A percentile compares a stretch with the other conserved stretches of the same genome.
phyloP scores from a whole-genome alignment of 2,797 vertebrate species.

The Lepus oiostolus region DNA sequence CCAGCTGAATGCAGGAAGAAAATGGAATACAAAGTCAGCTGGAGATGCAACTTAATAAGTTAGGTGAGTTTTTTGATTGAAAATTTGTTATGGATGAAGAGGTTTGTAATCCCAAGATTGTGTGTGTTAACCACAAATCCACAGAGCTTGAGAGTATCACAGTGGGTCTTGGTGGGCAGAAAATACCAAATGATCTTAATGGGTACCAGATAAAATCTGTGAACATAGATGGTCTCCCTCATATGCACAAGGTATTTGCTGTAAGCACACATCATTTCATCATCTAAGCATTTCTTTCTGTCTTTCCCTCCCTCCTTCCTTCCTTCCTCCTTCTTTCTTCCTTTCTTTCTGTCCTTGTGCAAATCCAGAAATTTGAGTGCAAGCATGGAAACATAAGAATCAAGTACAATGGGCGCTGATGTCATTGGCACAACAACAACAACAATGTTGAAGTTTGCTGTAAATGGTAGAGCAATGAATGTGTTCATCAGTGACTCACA shows the following conservation, averaged over 20 bases:
- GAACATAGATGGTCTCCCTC: not conserved
- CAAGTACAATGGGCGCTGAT: not conserved
- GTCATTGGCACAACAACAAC: not conserved
- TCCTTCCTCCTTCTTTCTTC: too few relatives aligned
- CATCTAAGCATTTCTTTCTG: not conserved
- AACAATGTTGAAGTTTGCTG: not conserved
- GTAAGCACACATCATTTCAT: not conserved
- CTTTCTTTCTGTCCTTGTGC: not conserved
- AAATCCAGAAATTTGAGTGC: conserved; percentile 23
- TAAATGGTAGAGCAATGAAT: not conserved
- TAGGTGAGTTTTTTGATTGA: conserved; percentile 78
- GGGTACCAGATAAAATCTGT: not conserved
- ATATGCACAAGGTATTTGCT: not conserved
- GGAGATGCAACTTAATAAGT: conserved; percentile 81
- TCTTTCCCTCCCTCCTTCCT: too few relatives aligned
- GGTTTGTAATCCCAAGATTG: conserved; percentile 57
- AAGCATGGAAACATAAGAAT: not conserved
- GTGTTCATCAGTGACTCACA: not conserved
- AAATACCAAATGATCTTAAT: conserved; percentile 59
- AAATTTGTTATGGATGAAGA: conserved; percentile 80
- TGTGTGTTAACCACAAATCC: conserved; percentile 66
- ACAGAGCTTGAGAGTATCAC: conserved; percentile 75
- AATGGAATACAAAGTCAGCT: conserved; percentile 84
- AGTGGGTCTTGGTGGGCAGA: conserved; percentile 66
- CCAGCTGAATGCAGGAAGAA: conserved; percentile 84